Evolutionary conservation across 2,797 vertebrate genomes (phyloP), one percentile per base, ranked within the genome.

Genomic region (Pantherophis vulpinus): DNA sequence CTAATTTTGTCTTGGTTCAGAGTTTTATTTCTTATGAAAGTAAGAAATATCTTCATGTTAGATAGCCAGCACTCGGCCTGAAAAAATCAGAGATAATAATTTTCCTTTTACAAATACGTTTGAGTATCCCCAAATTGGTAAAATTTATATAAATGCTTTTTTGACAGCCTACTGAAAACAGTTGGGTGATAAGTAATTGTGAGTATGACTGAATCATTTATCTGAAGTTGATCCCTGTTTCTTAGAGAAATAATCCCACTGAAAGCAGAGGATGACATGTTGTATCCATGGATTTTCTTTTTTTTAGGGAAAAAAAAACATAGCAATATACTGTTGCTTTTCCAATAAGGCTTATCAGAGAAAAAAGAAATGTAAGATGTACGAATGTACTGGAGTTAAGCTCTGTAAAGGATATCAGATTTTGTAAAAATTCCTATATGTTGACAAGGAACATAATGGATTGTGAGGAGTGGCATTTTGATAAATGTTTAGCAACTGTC

Each of bases 11-110:
- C 89, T 88, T 86, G 91, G 20, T 89, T 94, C 66, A 29, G 0
- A 90, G 79, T 93, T 94, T 95, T 90, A 54, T 58, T 93, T 94
- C 92, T 92, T 74, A 59, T 47, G 60, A 47, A 42, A 32, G 32
- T 7, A 61, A 27, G 27, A 88, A 86, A 47, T 83, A 25, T 16
- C 14, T 83, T 86, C n/a, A n/a, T 27, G 56, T 37, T 37, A 93
- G 1, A 0, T 66, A 90, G 10, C 86, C 37, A 93, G 47, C 20
- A 89, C 16, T 55, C 0, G 55, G 88, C 60, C 51, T 90, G 11
- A 74, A 91, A 32, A 94, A 94, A 47, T 54, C 0, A 56, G 25
- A 91, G 92, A 58, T 56, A 42, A 58, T 29, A 16, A 90, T n/a
- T 92, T 25, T 37, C 32, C 11, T 54, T 56, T 92, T 27, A 37